Base-by-base conservation (phyloP, 1,140 invertebrate genomes). In the Aphaenogaster rudis region DNA sequence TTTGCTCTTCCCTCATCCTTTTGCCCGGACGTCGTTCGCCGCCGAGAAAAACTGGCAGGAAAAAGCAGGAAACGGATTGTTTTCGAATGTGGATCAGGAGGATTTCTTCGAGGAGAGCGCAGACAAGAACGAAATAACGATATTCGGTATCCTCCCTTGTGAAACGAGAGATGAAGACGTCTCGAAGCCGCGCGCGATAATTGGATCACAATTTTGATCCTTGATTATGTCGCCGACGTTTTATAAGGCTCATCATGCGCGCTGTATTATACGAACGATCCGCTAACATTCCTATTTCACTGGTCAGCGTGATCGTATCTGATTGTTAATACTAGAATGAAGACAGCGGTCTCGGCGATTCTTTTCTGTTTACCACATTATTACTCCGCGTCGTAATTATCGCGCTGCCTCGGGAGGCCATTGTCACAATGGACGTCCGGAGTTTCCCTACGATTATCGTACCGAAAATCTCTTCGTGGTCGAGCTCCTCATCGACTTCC, bases 341-440 rank as follows among this genome's bases (percentile, higher is more conserved):
- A 87, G 78, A 82, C 88, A 88, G 71, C 71, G 13, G 45, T 54
- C 78, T 36, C 50, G 28, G 28, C 21, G 84, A 54, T 91, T 91
- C 86, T 88, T 86, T 42, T 91, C 90, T 89, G 87, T 91, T 91
- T 86, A 80, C 89, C 54, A 63, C 76, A 78, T 91, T 91, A 91
- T 91, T 90, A 91, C 87, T 69, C 78, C 21, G 78, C 74, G 61
- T 8, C 42, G 90, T 88, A 93, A 92, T 92, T 92, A 92, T 92
- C 89, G 64, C 88, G 88, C 86, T 87, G 88, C 91, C 87, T 88
- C 90, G 74, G 84, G 81, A 86, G 88, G 81, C 89, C 89, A 90
- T 93, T 92, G 92, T 91, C 91, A 93, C 91, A 93, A 92, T 91
- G 90, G 84, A 86, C 85, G 90, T 92, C 87, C 91, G 90, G 81